Percentiles rank a stretch among this genome's conserved stretches.
Evolutionary conservation across 2,888 invertebrate genomes (phyloP).

Genomic region (Nemotelus pantherinus): DNA sequence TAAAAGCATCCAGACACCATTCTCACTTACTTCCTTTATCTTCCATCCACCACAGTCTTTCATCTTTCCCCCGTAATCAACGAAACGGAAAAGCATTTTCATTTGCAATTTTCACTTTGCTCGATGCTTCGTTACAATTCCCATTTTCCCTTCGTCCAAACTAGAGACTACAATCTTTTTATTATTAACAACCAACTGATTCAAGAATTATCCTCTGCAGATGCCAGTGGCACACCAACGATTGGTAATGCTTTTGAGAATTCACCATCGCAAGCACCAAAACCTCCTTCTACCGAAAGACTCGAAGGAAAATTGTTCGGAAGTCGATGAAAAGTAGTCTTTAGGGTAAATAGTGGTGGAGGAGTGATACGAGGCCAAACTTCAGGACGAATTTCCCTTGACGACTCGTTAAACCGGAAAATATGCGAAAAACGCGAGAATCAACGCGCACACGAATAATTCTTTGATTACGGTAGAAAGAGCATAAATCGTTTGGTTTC

Average conservation of each 20-base stretch:
- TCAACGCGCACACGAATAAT: neutral
- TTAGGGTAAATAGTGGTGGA: too few species aligned
- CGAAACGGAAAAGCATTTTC: constrained; percentile 25
- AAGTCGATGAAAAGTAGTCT: too few species aligned
- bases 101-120: constrained; percentile 9
- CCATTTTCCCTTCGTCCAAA: neutral
- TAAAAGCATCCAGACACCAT: too few species aligned
- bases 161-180: constrained; percentile 8
- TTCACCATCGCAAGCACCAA: too few species aligned
- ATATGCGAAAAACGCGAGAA: constrained; percentile 16
- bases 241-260: too few species aligned
- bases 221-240: neutral
- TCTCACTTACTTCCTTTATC: neutral
- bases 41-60: neutral
- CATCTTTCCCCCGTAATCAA: constrained; percentile 1
- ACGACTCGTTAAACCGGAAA: neutral
- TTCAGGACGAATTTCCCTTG: too few species aligned
- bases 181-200: constrained; percentile 30
- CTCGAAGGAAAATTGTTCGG: too few species aligned
- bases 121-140: neutral
- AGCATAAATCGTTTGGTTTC: neutral
- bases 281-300: too few species aligned
- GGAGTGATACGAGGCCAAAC: too few species aligned
- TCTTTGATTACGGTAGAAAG: constrained; percentile 12
- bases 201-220: constrained; percentile 10